A percentile compares a stretch with the other conserved stretches of the same genome.
These are phyloP conservation scores for Copidosoma aretas DNA, from an alignment of 2,888 invertebrate genomes.

Conservation along the genomic window DNA sequence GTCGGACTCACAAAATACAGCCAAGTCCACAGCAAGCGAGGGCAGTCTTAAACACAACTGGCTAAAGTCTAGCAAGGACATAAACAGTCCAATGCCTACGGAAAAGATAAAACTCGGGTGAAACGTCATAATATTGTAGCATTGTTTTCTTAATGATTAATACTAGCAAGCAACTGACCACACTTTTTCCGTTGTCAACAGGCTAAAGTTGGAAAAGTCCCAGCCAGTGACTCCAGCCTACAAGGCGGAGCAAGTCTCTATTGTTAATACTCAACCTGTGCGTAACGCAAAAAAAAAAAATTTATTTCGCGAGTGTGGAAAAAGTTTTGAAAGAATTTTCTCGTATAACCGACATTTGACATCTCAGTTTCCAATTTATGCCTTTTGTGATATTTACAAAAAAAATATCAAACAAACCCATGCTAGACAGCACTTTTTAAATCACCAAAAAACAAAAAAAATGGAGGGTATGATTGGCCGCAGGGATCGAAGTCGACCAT, in stretches of 20 bases:
- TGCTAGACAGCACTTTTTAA: no score
- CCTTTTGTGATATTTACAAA: no score
- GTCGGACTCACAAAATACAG: constrained; percentile 68
- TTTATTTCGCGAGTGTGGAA: no score
- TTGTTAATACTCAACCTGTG: constrained; percentile 67
- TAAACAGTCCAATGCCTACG: constrained; percentile 62
- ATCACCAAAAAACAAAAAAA: no score
- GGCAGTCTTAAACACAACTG: constrained; percentile 64
- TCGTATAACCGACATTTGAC: no score
- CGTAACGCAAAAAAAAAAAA: constrained; percentile 63
- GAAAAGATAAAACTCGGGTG: constrained; percentile 81
- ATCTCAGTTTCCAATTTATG: no score
- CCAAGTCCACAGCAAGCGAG: constrained; percentile 68
- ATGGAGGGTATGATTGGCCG: no score
- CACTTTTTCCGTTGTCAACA: not conserved
- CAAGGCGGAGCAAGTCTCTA: constrained; percentile 77
- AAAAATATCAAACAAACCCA: no score
- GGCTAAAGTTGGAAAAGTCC: constrained; percentile 80
- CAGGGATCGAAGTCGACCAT: no score
- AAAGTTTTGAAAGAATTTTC: no score
- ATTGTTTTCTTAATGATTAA: not conserved
- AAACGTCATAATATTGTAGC: not conserved
- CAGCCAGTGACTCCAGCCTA: constrained; percentile 82
- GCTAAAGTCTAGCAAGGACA: constrained; percentile 57
- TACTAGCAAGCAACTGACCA: not conserved